phyloP scores from a whole-genome alignment of 2,888 invertebrate species.

The Callyntrura sp. region DNA sequence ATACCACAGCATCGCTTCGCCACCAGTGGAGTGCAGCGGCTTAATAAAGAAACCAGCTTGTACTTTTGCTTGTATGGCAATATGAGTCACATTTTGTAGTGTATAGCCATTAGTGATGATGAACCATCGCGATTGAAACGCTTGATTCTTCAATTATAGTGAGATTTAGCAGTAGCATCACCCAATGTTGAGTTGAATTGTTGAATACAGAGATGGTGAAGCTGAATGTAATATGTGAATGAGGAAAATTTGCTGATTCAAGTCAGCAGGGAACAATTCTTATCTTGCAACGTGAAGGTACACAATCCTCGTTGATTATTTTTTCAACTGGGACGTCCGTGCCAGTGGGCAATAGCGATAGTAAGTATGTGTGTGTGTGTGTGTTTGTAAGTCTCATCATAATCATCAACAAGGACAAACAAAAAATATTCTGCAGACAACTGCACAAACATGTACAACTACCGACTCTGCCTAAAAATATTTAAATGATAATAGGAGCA shows the following conservation, averaged over 20 bases:
- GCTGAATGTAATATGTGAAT: background rate
- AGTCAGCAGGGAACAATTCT: background rate
- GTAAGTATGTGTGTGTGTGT: background rate
- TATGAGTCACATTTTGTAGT: conserved; percentile 2
- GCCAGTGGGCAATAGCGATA: conserved; percentile 36
- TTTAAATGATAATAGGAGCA: conserved; percentile 5
- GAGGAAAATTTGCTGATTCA: background rate
- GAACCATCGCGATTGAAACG: conserved; percentile 41
- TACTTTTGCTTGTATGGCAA: background rate
- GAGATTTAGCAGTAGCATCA: conserved; percentile 16
- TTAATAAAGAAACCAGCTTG: background rate
- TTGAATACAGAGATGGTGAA: background rate
- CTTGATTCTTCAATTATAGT: conserved; percentile 48
- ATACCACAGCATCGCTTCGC: background rate
- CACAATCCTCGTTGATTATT: conserved; percentile 32
- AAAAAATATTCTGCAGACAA: conserved; percentile 28
- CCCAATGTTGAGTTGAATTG: background rate
- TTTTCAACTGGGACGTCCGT: conserved; percentile 28
- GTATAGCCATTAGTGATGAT: conserved; percentile 16
- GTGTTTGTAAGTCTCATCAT: conserved; percentile 11
- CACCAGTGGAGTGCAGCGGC: background rate
- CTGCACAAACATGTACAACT: conserved; percentile 28
- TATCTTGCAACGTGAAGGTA: background rate
- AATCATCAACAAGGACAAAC: conserved; percentile 48
- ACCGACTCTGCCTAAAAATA: background rate